Evolutionary conservation across 2,113 vertebrate species (phyloP).

Genomic region (Hemibagrus wyckioides): DNA sequence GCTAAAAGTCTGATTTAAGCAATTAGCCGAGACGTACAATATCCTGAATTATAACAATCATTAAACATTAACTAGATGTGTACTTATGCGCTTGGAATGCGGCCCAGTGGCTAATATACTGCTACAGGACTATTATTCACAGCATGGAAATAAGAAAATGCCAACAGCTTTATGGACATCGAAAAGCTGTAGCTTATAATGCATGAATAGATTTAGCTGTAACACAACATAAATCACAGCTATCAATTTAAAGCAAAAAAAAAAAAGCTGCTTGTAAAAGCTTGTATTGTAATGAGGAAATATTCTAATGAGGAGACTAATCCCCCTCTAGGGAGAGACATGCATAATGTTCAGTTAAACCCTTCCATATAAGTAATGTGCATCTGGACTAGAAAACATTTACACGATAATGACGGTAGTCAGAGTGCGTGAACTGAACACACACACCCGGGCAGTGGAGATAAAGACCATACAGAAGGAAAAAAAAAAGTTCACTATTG

Average conservation of each 20-base stretch:
- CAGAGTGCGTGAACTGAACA: neutral
- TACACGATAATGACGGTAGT: neutral
- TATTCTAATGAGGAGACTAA: conserved; percentile 3
- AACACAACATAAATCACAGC: neutral
- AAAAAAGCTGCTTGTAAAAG: neutral
- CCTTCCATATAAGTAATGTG: conserved; percentile 19
- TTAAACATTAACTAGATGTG: conserved; percentile 36
- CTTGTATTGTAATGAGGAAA: conserved; percentile 11
- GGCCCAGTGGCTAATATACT: conserved; percentile 15
- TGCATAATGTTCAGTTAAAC: conserved; percentile 6
- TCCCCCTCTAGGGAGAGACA: neutral
- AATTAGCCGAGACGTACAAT: conserved; percentile 39
- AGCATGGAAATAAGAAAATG: neutral
- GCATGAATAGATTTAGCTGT: neutral
- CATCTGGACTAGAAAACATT: conserved; percentile 9
- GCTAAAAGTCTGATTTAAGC: conserved; percentile 8
- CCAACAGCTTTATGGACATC: neutral
- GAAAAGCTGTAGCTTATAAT: neutral
- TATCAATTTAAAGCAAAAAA: neutral
- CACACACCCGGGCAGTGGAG: neutral
- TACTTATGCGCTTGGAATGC: conserved; percentile 5
- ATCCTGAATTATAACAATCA: conserved; percentile 30
- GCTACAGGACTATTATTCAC: neutral
- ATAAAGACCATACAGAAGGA: neutral
- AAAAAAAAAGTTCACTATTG: too few relatives aligned